A percentile compares a stretch with the other conserved stretches of the same genome.
These are phyloP conservation scores for Caprella mutica DNA, from an alignment of 2,888 invertebrate species.

Conservation along the genomic window DNA sequence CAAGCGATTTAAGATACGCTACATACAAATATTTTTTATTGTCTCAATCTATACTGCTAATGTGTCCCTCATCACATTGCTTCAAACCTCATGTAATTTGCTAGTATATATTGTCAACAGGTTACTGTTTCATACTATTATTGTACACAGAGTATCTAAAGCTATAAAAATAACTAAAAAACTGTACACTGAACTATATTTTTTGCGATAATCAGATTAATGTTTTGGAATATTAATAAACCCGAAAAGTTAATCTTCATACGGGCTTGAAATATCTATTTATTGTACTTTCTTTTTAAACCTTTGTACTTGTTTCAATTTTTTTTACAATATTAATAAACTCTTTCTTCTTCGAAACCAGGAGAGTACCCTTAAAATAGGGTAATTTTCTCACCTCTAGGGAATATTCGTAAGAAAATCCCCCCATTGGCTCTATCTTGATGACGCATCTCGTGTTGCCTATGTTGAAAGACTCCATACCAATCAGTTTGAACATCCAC, in stretches of 20 bases:
- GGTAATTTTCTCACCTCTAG: slow-evolving; percentile 44
- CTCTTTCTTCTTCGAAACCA: not conserved
- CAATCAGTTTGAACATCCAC: slow-evolving; percentile 88
- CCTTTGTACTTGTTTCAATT: not conserved
- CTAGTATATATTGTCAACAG: too few relatives aligned
- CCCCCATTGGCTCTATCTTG: slow-evolving; percentile 50
- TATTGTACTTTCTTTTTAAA: too few relatives aligned
- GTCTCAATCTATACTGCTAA: not conserved
- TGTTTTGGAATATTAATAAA: not conserved
- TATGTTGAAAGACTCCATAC: slow-evolving; percentile 64
- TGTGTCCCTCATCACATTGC: too few relatives aligned
- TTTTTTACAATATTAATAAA: not conserved
- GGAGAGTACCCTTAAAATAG: too few relatives aligned
- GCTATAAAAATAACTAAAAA: too few relatives aligned
- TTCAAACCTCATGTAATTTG: not conserved
- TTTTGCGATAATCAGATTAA: too few relatives aligned
- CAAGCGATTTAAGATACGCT: too few relatives aligned
- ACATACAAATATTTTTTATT: not conserved
- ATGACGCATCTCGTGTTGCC: slow-evolving; percentile 48
- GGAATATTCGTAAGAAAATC: slow-evolving; percentile 69
- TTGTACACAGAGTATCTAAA: too few relatives aligned
- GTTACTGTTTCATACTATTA: too few relatives aligned
- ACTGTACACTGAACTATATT: too few relatives aligned
- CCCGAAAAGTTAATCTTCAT: not conserved
- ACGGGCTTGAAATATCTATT: too few relatives aligned